A percentile compares a stretch with the other conserved stretches of the same genome.
These are phyloP conservation scores for Agrilus biguttatus DNA, from an alignment of 2,888 invertebrate genomes.

Conservation along the genomic window DNA sequence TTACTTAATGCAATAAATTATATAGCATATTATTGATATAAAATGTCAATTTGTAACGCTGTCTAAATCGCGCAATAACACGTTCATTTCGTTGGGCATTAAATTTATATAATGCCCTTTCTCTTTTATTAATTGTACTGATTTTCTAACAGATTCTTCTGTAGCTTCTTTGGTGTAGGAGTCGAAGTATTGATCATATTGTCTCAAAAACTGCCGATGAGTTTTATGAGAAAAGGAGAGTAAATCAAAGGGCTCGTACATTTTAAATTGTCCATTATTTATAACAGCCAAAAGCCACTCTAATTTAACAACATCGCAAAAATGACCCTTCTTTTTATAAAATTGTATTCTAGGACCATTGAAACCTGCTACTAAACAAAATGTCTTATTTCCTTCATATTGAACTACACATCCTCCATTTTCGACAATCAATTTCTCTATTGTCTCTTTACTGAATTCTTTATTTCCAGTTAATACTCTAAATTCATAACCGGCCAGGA, in stretches of 20 bases:
- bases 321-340: slow-evolving; percentile 33
- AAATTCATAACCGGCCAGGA: slow-evolving; percentile 50
- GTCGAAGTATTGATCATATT: slow-evolving; percentile 70
- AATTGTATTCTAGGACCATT: slow-evolving; percentile 40
- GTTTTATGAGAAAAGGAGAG: slow-evolving; percentile 42
- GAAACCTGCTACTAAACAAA: slow-evolving; percentile 43
- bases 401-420: slow-evolving; percentile 50
- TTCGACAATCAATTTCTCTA: slow-evolving; percentile 46
- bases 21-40: too few species aligned
- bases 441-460: slow-evolving; percentile 33
- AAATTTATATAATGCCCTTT: too few species aligned
- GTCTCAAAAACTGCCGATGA: slow-evolving; percentile 34
- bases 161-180: slow-evolving; percentile 50
- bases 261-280: slow-evolving; percentile 24
- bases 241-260: slow-evolving; percentile 52
- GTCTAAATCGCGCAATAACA: too few species aligned
- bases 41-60: too few species aligned
- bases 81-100: too few species aligned
- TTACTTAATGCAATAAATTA: too few species aligned
- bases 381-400: slow-evolving; percentile 28
- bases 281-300: slow-evolving; percentile 53
- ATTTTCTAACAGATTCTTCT: slow-evolving; percentile 34
- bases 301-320: slow-evolving; percentile 51
- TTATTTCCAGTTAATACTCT: slow-evolving; percentile 49
- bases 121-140: too few species aligned